A percentile compares a stretch with the other conserved stretches of the same genome.
Evolutionary conservation across 2,797 vertebrate species (phyloP).

Genomic region (Pangasius macronema): DNA sequence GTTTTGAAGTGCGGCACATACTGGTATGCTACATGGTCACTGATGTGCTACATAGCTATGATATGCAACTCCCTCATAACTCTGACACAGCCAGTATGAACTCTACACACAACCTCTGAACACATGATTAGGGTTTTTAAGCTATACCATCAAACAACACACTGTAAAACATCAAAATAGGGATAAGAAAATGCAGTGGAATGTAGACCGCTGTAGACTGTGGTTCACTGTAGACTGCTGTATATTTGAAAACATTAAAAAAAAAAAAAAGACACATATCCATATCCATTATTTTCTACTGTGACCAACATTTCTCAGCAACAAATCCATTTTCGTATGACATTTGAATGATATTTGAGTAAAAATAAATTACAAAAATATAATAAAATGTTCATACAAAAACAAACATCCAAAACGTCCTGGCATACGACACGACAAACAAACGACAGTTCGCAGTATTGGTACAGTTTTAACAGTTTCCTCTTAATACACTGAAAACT

Average conservation of each 20-base stretch:
- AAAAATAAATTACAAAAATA: conserved; percentile 71
- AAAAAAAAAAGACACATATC: background rate
- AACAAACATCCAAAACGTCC: conserved; percentile 22
- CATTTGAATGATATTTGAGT: conserved; percentile 34
- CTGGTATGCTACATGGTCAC: conserved; percentile 37
- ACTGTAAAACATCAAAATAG: background rate
- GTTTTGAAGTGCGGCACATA: conserved; percentile 30
- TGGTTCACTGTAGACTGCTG: background rate
- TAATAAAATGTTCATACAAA: conserved; percentile 54
- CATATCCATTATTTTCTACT: conserved; percentile 1
- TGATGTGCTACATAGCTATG: conserved; percentile 27
- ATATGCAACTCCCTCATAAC: background rate
- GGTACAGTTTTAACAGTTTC: conserved; percentile 32
- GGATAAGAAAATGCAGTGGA: background rate
- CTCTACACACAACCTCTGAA: background rate
- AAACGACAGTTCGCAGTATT: conserved; percentile 15
- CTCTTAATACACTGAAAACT: background rate
- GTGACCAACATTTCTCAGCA: conserved; percentile 32
- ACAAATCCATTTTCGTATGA: conserved; percentile 13
- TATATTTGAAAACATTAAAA: conserved; percentile 2
- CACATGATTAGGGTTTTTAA: background rate
- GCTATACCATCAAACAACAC: background rate
- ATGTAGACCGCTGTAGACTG: background rate
- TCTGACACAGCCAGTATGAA: conserved; percentile 9
- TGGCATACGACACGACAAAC: conserved; percentile 7